These are phyloP conservation scores for Protobothrops flavoviridis DNA, from an alignment of 2,113 vertebrate species.

Conservation along the genomic window DNA sequence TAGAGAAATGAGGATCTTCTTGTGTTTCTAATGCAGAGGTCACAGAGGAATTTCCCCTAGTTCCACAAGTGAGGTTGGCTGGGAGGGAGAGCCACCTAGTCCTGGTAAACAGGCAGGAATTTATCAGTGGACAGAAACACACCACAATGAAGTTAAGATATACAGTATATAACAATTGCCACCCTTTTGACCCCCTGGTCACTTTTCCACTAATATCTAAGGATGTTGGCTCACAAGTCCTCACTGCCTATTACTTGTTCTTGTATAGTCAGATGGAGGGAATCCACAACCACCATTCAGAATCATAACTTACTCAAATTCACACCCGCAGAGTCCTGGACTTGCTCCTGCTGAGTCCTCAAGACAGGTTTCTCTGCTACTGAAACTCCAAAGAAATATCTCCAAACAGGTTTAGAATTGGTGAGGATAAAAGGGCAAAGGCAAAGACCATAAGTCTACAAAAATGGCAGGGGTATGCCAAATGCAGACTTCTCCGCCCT, in stretches of 20 bases:
- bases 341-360: neutral
- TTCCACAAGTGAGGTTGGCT: neutral
- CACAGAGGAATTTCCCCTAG: neutral
- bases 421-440: neutral
- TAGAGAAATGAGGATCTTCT: neutral
- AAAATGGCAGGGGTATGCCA: neutral
- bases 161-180: neutral
- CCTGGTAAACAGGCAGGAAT: neutral
- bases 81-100: neutral
- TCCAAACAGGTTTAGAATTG: neutral
- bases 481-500: neutral
- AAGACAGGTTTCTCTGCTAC: neutral
- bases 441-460: neutral
- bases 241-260: neutral
- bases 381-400: neutral
- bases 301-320: neutral
- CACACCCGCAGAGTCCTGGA: neutral
- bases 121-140: neutral
- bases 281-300: neutral
- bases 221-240: neutral
- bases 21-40: neutral
- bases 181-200: neutral
- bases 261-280: neutral
- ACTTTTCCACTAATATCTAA: neutral
- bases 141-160: neutral